A percentile compares a stretch with the other conserved stretches of the same genome.
These are phyloP conservation scores for Amiota mariae DNA, from an alignment of 2,888 invertebrate genomes.

Conservation along the genomic window DNA sequence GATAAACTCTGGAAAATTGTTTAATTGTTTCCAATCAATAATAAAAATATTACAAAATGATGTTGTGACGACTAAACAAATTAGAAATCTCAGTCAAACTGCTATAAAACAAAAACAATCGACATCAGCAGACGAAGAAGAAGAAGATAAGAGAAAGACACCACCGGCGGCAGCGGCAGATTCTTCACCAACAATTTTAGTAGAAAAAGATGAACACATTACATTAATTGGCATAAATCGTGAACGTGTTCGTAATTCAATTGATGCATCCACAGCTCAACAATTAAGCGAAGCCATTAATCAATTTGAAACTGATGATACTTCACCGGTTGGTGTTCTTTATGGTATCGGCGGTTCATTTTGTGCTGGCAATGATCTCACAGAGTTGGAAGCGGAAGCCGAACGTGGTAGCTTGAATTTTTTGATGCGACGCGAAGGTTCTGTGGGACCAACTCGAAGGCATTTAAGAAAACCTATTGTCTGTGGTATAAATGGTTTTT, in stretches of 20 bases:
- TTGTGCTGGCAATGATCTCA: conserved; percentile 91
- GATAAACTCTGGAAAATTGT: too few species aligned
- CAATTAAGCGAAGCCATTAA: conserved; percentile 82
- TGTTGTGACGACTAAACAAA: too few species aligned
- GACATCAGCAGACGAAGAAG: background rate
- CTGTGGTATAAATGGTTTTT: conserved; percentile 90
- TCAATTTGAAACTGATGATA: conserved; percentile 84
- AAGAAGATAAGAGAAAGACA: background rate
- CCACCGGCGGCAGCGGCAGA: conserved; percentile 8
- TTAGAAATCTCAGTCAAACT: conserved; percentile 4
- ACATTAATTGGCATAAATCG: conserved; percentile 90
- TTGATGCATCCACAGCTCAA: conserved; percentile 81
- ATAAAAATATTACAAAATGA: too few species aligned
- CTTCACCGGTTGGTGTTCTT: conserved; percentile 83
- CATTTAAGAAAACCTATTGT: conserved; percentile 88
- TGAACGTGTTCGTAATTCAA: conserved; percentile 86
- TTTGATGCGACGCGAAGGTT: conserved; percentile 72
- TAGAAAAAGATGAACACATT: conserved; percentile 79
- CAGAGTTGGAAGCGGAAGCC: conserved; percentile 76
- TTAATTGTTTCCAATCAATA: too few species aligned
- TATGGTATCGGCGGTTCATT: conserved; percentile 94
- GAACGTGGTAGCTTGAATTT: conserved; percentile 62
- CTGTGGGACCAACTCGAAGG: conserved; percentile 79
- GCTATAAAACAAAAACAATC: background rate
- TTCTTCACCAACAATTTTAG: conserved; percentile 65